Evolutionary conservation across 2,797 vertebrate species (phyloP).

Genomic region (Peromyscus aztecus): DNA sequence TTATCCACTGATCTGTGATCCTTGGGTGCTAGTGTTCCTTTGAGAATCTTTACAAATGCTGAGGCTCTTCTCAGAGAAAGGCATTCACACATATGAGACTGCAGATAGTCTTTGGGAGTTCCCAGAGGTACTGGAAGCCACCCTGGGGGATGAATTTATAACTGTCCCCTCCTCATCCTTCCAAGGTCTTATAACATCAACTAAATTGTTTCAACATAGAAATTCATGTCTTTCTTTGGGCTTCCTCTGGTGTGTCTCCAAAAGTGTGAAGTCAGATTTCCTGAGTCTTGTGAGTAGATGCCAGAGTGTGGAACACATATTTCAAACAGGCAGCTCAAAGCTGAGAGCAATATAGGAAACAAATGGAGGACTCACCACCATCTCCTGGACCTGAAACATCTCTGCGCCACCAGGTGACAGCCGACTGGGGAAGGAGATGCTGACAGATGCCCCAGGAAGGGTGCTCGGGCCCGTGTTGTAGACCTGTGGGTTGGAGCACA

Average conservation of each 20-base stretch:
- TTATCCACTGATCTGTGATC: background rate
- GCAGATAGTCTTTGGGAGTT: background rate
- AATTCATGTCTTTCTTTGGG: background rate
- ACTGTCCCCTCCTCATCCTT: no score
- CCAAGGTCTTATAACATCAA: background rate
- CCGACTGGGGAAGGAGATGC: slow-evolving; percentile 95
- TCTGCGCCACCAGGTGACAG: slow-evolving; percentile 93
- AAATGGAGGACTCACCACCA: slow-evolving; percentile 90
- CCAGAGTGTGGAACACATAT: background rate
- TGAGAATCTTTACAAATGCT: background rate
- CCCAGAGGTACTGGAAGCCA: background rate
- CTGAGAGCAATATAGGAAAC: background rate
- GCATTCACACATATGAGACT: background rate
- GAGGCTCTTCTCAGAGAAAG: background rate
- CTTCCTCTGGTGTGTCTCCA: background rate
- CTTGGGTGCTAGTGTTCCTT: background rate
- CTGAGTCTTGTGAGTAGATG: background rate
- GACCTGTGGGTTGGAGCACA: slow-evolving; percentile 88
- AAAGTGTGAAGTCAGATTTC: background rate
- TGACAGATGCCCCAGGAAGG: slow-evolving; percentile 94
- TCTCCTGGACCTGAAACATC: slow-evolving; percentile 95
- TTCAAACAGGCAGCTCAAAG: background rate
- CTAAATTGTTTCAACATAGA: background rate
- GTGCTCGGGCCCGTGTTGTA: slow-evolving; percentile 98
- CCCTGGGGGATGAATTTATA: background rate